Conservation (phyloP, 1,140 invertebrate genomes). For the Vanessa atalanta region DNA sequence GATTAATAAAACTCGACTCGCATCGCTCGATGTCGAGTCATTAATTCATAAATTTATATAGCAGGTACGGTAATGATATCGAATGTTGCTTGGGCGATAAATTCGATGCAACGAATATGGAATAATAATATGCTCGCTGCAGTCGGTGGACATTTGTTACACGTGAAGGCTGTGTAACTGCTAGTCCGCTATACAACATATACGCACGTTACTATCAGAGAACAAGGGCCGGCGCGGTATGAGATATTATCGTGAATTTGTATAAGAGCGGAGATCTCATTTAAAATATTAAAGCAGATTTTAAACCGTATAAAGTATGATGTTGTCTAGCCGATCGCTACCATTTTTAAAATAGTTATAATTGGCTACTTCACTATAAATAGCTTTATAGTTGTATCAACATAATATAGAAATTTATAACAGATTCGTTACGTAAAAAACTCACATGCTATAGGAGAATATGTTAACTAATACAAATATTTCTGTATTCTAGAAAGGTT, state of each 20-base stretch:
- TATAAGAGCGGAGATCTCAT: too few species aligned
- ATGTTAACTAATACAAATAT: too few species aligned
- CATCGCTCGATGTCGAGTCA: slow-evolving; percentile 1
- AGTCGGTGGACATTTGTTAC: slow-evolving; percentile 1
- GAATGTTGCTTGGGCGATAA: neutral
- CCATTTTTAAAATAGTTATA: too few species aligned
- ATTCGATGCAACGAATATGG: slow-evolving; percentile 4
- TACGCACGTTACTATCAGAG: neutral
- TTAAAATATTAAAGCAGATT: too few species aligned
- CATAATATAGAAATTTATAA: too few species aligned
- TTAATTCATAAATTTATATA: slow-evolving; percentile 6
- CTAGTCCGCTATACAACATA: neutral
- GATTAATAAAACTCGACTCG: slow-evolving; percentile 12
- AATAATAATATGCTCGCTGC: neutral
- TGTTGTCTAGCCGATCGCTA: too few species aligned
- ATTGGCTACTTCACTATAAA: too few species aligned
- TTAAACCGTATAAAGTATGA: too few species aligned
- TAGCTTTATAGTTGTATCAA: too few species aligned
- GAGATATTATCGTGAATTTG: neutral
- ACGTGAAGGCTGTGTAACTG: neutral
- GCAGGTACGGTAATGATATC: neutral
- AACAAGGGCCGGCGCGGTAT: neutral
- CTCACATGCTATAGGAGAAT: too few species aligned
- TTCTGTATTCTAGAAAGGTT: too few species aligned
- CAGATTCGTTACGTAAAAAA: too few species aligned